Percentiles rank a stretch among this genome's conserved stretches.
phyloP scores from a whole-genome alignment of 23 tunicate species.

The Aplidium turbinatum region DNA sequence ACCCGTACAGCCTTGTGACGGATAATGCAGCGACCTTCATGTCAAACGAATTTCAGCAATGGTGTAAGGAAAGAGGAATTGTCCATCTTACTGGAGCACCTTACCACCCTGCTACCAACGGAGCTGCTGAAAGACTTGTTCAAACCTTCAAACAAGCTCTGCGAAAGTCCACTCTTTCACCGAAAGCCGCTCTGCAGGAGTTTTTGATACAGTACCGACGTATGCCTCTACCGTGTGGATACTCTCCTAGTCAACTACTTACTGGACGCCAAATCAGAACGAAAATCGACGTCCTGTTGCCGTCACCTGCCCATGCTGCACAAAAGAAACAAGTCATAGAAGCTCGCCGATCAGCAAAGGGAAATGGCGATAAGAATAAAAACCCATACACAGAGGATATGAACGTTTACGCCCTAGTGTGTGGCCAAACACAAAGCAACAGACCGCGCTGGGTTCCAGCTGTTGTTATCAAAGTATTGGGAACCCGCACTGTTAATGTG shows the following conservation, averaged over 20 bases:
- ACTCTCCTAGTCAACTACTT: no score
- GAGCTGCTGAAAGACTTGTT: neutral
- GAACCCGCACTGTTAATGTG: neutral
- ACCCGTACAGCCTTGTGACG: neutral
- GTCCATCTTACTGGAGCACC: slow-evolving; percentile 14
- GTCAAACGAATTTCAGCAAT: neutral
- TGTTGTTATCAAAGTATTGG: slow-evolving; percentile 1
- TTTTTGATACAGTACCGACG: no score
- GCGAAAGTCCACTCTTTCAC: slow-evolving; percentile 5
- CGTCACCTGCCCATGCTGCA: slow-evolving; percentile 17
- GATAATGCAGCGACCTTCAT: neutral
- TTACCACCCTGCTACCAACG: neutral
- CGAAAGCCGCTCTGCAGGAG: slow-evolving; percentile 11
- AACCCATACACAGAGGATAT: no score
- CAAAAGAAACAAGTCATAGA: neutral
- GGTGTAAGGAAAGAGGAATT: slow-evolving; percentile 10
- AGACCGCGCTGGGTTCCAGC: slow-evolving; percentile 4
- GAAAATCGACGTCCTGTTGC: slow-evolving; percentile 20
- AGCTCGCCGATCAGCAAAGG: no score
- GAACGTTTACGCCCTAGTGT: slow-evolving; percentile 12
- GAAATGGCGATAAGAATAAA: no score
- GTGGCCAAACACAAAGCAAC: neutral
- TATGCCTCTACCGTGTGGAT: neutral
- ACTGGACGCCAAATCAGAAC: slow-evolving; percentile 29
- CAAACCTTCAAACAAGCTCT: slow-evolving; percentile 4